Conservation (phyloP, 2,797 vertebrate species). For the Centroberyx gerrardi region DNA sequence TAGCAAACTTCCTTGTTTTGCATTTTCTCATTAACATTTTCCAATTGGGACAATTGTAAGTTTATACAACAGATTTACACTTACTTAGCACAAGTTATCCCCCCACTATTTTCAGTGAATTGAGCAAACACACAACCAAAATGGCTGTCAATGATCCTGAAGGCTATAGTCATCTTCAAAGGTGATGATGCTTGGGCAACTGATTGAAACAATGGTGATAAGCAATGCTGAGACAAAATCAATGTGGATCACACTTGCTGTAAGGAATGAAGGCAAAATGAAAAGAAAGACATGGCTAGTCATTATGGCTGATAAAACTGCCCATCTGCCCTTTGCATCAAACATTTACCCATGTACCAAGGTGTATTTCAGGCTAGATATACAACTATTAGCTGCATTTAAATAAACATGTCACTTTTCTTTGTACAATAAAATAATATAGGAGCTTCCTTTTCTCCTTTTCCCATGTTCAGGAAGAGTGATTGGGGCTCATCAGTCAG, state of each 20-base stretch:
- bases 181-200: constrained; percentile 12
- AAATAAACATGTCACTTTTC: not conserved
- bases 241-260: constrained; percentile 6
- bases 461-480: not conserved
- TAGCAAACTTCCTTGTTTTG: constrained; percentile 1
- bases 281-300: not conserved
- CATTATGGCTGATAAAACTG: not conserved
- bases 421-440: not conserved
- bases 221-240: not conserved
- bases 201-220: constrained; percentile 12
- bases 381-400: not conserved
- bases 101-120: not conserved
- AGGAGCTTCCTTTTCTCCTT: not conserved
- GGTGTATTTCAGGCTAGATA: not conserved
- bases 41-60: constrained; percentile 4
- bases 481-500: not conserved
- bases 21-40: constrained; percentile 32
- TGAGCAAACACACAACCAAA: not conserved
- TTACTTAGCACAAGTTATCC: not conserved
- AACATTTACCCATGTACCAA: not conserved
- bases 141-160: constrained; percentile 7
- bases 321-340: not conserved
- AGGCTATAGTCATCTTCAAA: constrained; percentile 5
- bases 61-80: not conserved
- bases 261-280: not conserved